Conservation (phyloP, 1,140 invertebrate species). For the Nomia melanderi region DNA sequence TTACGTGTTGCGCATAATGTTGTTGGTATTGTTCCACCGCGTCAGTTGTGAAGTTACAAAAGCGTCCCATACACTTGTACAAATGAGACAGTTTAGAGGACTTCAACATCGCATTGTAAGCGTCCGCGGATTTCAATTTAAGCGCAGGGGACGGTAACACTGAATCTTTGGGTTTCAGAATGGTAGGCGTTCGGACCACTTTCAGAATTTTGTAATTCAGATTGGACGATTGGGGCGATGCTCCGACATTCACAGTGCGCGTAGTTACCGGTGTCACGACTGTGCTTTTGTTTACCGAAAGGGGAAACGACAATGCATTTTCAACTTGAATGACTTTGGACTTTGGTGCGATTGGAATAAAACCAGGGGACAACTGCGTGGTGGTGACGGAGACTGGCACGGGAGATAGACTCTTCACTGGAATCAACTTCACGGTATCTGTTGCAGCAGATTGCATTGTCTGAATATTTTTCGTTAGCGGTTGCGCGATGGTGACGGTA, state of each 20-base stretch:
- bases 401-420: slow-evolving; percentile 51
- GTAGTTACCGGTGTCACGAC: background rate
- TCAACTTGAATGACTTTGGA: slow-evolving; percentile 38
- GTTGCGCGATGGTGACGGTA: slow-evolving; percentile 8
- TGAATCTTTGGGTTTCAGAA: slow-evolving; percentile 54
- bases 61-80: slow-evolving; percentile 83
- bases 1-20: slow-evolving; percentile 78
- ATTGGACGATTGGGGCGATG: slow-evolving; percentile 17
- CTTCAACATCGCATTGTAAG: slow-evolving; percentile 72
- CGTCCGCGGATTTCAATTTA: slow-evolving; percentile 67
- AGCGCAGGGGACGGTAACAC: slow-evolving; percentile 14
- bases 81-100: slow-evolving; percentile 75
- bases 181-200: slow-evolving; percentile 40
- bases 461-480: slow-evolving; percentile 38
- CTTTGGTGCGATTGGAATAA: slow-evolving; percentile 40
- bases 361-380: slow-evolving; percentile 16
- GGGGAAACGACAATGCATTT: slow-evolving; percentile 9
- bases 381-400: slow-evolving; percentile 22
- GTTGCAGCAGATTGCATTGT: slow-evolving; percentile 46
- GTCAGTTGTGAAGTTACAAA: slow-evolving; percentile 81
- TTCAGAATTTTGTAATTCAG: slow-evolving; percentile 65
- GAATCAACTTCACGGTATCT: slow-evolving; percentile 68
- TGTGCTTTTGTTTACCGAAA: slow-evolving; percentile 12
- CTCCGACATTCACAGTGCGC: slow-evolving; percentile 5
- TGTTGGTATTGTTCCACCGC: slow-evolving; percentile 69